phyloP scores from a whole-genome alignment of 1,140 invertebrate genomes.

The Orius insidiosus region DNA sequence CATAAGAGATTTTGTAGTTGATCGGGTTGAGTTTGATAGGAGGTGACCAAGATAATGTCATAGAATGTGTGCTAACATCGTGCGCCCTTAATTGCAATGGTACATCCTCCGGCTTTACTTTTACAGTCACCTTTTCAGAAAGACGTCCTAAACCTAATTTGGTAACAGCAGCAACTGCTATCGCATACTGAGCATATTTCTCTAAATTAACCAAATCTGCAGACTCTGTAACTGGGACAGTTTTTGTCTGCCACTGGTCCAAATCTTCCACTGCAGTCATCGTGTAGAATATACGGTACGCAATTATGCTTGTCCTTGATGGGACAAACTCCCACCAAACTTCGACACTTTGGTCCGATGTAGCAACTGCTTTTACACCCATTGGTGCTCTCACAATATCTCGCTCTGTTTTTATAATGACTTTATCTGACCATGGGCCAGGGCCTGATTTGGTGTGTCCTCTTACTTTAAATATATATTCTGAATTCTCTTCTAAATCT shows the following conservation, averaged over 20 bases:
- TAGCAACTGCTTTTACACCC: constrained; percentile 78
- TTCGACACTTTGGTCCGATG: constrained; percentile 76
- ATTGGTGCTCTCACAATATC: constrained; percentile 81
- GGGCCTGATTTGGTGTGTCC: constrained; percentile 77
- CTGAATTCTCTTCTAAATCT: constrained; percentile 85
- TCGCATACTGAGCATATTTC: constrained; percentile 78
- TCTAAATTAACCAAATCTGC: constrained; percentile 81
- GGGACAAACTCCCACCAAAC: constrained; percentile 94
- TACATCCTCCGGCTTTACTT: constrained; percentile 80
- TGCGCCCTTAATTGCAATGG: constrained; percentile 70
- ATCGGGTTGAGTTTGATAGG: constrained; percentile 76
- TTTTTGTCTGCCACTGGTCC: constrained; percentile 76
- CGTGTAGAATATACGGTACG: constrained; percentile 85
- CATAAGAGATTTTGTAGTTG: constrained; percentile 80
- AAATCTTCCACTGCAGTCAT: constrained; percentile 83
- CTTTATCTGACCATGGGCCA: constrained; percentile 77
- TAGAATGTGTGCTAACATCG: constrained; percentile 74
- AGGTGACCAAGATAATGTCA: constrained; percentile 82
- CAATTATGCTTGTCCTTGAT: constrained; percentile 60
- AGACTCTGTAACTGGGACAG: constrained; percentile 69
- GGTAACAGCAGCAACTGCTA: constrained; percentile 74
- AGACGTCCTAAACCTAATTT: constrained; percentile 30
- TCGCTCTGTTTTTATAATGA: constrained; percentile 65
- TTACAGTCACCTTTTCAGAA: constrained; percentile 53
- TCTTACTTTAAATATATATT: constrained; percentile 84